Evolutionary conservation across 2,888 invertebrate genomes (phyloP), one percentile per base, ranked within the genome.

Genomic region (Pogonocherus hispidulus): DNA sequence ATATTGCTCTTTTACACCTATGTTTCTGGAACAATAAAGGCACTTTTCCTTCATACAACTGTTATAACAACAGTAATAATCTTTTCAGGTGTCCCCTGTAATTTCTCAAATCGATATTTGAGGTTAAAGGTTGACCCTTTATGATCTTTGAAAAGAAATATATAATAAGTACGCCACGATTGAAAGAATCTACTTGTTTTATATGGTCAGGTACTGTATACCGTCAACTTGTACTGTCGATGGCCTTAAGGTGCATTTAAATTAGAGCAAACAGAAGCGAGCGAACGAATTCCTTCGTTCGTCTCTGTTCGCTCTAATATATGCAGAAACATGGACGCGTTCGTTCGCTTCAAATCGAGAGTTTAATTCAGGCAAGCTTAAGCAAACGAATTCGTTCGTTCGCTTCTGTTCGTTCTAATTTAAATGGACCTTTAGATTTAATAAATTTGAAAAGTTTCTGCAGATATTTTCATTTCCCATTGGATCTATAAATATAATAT

Each of bases 401-500:
- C n/a, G n/a, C n/a, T n/a, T n/a, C n/a, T n/a, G n/a, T n/a, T n/a
- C n/a, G n/a, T n/a, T n/a, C n/a, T n/a, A n/a, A n/a, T n/a, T n/a
- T n/a, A n/a, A n/a, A n/a, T n/a, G n/a, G n/a, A n/a, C n/a, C n/a
- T n/a, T n/a, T n/a, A n/a, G n/a, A n/a, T n/a, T n/a, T n/a, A n/a
- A n/a, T n/a, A n/a, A n/a, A n/a, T n/a, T n/a, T n/a, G n/a, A 44
- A 2, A 44, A 57, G 37, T 14, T 19, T 44, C n/a, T 20, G 22
- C 3, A 22, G 19, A 44, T 57, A 41, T 57, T 44, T 57, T 41
- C 20, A 37, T 18, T 56, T 0, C 41, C 56, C 20, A 56, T 37
- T 3, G 56, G 56, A 37, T 56, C 20, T n/a, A 56, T 20, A 56
- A 56, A 56, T 19, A 37, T 19, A 19, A 56, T 19, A 37, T 56